Evolutionary conservation across 2,888 invertebrate species (phyloP), one percentile per base, ranked within the genome.

Genomic region (Melieria omissa): DNA sequence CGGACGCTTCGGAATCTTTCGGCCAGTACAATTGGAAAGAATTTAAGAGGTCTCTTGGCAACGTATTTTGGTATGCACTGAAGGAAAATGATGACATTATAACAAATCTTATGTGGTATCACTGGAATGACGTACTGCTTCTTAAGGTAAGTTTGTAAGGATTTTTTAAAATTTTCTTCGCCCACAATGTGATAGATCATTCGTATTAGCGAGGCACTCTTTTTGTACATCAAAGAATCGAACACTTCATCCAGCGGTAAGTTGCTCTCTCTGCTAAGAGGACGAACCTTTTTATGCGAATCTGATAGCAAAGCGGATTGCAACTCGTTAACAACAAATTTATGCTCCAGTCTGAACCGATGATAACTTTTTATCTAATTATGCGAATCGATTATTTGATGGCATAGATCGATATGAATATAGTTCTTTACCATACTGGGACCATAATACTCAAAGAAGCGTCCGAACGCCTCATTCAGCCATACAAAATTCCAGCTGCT

Each of bases 361-460:
- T 88, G 87, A 78, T 90, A 90, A 5, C 29, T 29, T 29, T 29
- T 1, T 29, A 29, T 29, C 29, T 29, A 91, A 89, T 92, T 92
- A 72, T n/a, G 86, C 85, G 74, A 80, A 29, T 86, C 86, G 3
- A 29, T 29, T 29, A 29, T 29, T 29, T 29, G 29, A 29, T 29
- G 29, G 29, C 29, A 29, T 29, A 29, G 29, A 29, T 29, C 29
- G 29, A 29, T 29, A 29, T 29, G 29, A 1, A 29, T 29, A 29
- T 1, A 29, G 29, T 29, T 3, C 29, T 29, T 29, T 71, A 83
- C 87, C 61, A 80, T 73, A 57, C 81, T 74, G 5, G 90, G 86
- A 58, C 91, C 90, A 79, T 89, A 89, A 82, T 93, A 94, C 81
- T 95, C 91, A 79, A 92, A 92, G 83, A 91, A 93, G 81, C 90